A percentile compares a stretch with the other conserved stretches of the same genome.
phyloP scores from a whole-genome alignment of 35 echinoderm and acorn worm species.

The Amphiura filiformis region DNA sequence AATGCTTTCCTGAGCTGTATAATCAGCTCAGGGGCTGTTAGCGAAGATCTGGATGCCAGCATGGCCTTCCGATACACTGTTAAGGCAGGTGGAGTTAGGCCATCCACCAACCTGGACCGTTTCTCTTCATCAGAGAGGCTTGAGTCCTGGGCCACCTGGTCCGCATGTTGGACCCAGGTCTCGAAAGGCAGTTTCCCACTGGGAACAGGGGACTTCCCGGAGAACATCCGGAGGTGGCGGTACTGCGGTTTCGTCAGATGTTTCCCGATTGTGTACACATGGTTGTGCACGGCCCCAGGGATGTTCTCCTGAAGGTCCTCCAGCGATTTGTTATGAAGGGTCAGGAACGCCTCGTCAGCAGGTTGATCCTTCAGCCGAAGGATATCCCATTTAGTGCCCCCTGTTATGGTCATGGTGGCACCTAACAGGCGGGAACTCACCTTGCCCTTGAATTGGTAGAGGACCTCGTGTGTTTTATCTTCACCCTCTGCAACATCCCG shows the following conservation, averaged over 20 bases:
- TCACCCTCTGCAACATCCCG: no score
- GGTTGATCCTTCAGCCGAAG: no score
- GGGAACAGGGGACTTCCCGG: background rate
- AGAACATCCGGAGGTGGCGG: background rate
- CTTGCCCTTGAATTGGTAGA: no score
- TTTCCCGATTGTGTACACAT: background rate
- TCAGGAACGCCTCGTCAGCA: background rate
- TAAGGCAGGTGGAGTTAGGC: background rate
- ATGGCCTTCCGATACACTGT: slow-evolving; percentile 24
- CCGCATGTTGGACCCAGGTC: slow-evolving; percentile 11
- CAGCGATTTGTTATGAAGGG: background rate
- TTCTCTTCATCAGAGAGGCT: background rate
- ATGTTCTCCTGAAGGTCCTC: slow-evolving; percentile 18
- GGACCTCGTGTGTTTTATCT: no score
- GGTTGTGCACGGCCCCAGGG: background rate
- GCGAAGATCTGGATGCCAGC: background rate
- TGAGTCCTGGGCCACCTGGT: background rate
- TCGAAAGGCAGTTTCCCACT: background rate
- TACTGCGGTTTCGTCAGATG: background rate
- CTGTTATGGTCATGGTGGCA: no score
- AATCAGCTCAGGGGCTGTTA: background rate
- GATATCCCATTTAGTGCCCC: no score
- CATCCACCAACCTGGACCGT: background rate
- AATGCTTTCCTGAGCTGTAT: background rate
- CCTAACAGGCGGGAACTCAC: no score